Base-by-base conservation (phyloP, 2,888 invertebrate genomes). In the Tetramorium bicarinatum region DNA sequence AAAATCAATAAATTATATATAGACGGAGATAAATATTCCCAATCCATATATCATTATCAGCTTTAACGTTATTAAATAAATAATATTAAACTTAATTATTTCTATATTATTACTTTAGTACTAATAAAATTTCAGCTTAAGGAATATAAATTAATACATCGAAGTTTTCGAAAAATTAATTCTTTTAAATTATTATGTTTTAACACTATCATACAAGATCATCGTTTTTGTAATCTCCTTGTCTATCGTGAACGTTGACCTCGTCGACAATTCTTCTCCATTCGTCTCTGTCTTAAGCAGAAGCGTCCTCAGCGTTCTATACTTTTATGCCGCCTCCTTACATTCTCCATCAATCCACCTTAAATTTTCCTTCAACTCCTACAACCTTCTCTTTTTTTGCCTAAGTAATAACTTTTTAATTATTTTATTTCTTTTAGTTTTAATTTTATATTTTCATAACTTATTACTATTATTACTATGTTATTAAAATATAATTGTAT, bases 281-380 rank as follows among this genome's bases (percentile, higher is more conserved):
- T 75, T 75, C 47, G 34, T 75, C 74, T 75, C 74, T 75, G 74
- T 75, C 74, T 6, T 75, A 47, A 47, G 13, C 74, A 75, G 74
- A 75, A 47, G 44, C 74, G 44, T 74, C 29, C 74, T 59, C 44
- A 44, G 29, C 59, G 44, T 74, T 61, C 49, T 49, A 9, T 29
- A 49, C 56, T 44, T 74, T 59, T 74, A 59, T 21, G 18, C 15
- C 29, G 38, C 29, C 47, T 61, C 29, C 47, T 75, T 75, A 75
- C 47, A 61, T 61, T 49, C 49, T 62, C 61, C 75, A 75, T 62
- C 75, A 61, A 62, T 75, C 62, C 49, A 61, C n/a, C 15, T 75
- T 49, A 62, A 75, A 47, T 75, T 34, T n/a, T 34, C 15, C 62
- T 74, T 44, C 25, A 41, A 11, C 44, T n/a, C 13, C 15, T 54